Percentiles rank a stretch among this genome's conserved stretches.
These are phyloP conservation scores for Drosophila anomalipes DNA, from an alignment of 2,888 invertebrate species.

Conservation along the genomic window DNA sequence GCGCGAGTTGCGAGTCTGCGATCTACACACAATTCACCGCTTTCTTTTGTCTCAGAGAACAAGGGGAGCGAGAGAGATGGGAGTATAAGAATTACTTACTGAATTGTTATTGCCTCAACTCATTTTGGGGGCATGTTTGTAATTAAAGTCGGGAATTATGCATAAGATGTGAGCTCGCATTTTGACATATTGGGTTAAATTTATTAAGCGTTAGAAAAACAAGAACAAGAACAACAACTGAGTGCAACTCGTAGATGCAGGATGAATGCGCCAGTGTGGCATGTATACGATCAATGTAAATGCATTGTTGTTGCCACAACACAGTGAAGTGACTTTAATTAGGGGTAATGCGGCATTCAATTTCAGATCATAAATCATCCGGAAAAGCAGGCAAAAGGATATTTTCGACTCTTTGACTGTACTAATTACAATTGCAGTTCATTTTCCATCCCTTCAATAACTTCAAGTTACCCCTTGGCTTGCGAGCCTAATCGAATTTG, in stretches of 20 bases:
- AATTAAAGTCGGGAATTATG: conserved; percentile 44
- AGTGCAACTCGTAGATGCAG: conserved; percentile 5
- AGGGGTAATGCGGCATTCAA: conserved; percentile 15
- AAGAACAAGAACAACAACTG: conserved; percentile 4
- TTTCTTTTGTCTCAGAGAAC: conserved; percentile 21
- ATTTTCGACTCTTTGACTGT: background rate
- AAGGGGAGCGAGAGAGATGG: background rate
- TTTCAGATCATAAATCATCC: conserved; percentile 40
- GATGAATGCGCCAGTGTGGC: background rate
- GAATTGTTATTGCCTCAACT: conserved; percentile 15
- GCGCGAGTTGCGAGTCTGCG: conserved; percentile 3
- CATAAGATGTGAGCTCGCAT: conserved; percentile 8
- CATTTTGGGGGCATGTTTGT: conserved; percentile 42
- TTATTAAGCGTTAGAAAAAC: conserved; percentile 43
- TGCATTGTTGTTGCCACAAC: background rate
- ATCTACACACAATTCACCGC: background rate
- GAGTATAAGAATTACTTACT: background rate
- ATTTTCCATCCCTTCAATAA: conserved; percentile 15
- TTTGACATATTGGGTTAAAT: conserved; percentile 67
- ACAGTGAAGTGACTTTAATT: conserved; percentile 44
- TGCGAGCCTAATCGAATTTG: background rate
- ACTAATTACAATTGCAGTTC: conserved; percentile 34
- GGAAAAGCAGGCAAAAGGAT: conserved; percentile 20
- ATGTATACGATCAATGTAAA: conserved; percentile 18
- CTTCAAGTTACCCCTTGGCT: conserved; percentile 10